Percentiles rank a stretch among this genome's conserved stretches.
Evolutionary conservation across 1,140 invertebrate genomes (phyloP).

Genomic region (Hypsibius dujardini): DNA sequence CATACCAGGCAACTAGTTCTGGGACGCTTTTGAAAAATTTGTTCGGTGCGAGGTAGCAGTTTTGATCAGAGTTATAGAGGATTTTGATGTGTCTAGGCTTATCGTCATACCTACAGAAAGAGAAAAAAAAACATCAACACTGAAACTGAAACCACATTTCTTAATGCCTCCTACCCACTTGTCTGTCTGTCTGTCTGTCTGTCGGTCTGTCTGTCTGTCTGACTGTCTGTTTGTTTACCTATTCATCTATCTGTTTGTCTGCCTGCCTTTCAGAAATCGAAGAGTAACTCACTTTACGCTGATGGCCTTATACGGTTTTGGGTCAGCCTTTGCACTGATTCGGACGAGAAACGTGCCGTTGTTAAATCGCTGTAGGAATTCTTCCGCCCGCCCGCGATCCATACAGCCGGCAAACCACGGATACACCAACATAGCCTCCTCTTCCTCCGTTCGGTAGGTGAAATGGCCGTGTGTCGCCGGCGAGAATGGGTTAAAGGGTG

Average conservation of each 20-base stretch:
- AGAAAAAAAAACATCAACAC: too few relatives aligned
- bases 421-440: neutral
- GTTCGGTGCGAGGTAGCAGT: conserved; percentile 68
- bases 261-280: neutral
- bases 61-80: conserved; percentile 35
- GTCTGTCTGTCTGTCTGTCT: too few relatives aligned
- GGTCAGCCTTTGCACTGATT: conserved; percentile 43
- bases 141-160: too few relatives aligned
- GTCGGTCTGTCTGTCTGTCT: too few relatives aligned
- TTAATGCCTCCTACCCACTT: too few relatives aligned
- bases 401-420: conserved; percentile 52
- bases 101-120: conserved; percentile 46
- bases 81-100: conserved; percentile 82
- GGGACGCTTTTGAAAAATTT: conserved; percentile 70
- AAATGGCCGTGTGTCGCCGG: neutral
- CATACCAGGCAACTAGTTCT: conserved; percentile 72
- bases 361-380: conserved; percentile 52
- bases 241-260: neutral
- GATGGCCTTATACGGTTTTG: conserved; percentile 47
- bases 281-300: conserved; percentile 65
- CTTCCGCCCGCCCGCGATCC: conserved; percentile 60
- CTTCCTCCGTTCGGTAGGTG: neutral
- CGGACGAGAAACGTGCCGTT: conserved; percentile 75
- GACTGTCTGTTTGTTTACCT: conserved; percentile 26
- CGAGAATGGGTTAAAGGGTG: neutral